Evolutionary conservation across 92 coral and sea anemone species (phyloP), one percentile per base, ranked within the genome.

Genomic region (Zoanthus solanderi): DNA sequence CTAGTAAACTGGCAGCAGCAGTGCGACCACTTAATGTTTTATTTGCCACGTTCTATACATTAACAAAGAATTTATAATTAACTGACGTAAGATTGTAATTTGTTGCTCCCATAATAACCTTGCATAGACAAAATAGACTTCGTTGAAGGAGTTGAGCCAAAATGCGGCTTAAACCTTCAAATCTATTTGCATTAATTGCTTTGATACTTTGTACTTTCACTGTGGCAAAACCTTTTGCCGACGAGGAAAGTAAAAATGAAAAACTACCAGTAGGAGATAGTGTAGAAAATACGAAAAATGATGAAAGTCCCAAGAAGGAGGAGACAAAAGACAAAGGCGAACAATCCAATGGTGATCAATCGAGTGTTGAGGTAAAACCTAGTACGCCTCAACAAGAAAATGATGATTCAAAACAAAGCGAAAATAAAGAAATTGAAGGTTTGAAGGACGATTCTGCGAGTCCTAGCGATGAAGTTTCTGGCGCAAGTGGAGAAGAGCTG

Each of bases 21-120:
- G n/a, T 9, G 46, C 56, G 42, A 67, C 37, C 75, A 79, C 75
- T 92, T 75, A 93, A 95, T 95, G 85, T 89, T 95, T 95, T 84
- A 95, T 95, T 84, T 79, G 96, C 87, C 98, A 93, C 98, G 94
- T 95, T 89, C 86, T 75, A 44, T 75, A 71, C 14, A 90, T 95
- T 87, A 95, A 93, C 91, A 93, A 94, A 95, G 96, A 95, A 95
- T 95, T 83, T 83, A 68, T 88, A 95, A 95, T 95, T 81, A 72
- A 84, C 80, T 95, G 84, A 91, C 89, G 94, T 93, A 93, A 95
- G 83, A 77, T 47, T 34, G 60, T 57, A 44, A 31, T 61, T 47
- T 75, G 57, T 52, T 54, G 79, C 53, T 48, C 78, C 58, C 60
- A 56, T 87, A 50, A 73, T 73, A 34, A 78, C 72, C 89, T 82